Percentiles rank a stretch among this genome's conserved stretches.
phyloP scores from a whole-genome alignment of 2,888 invertebrate genomes.

The Melitaea athalia region DNA sequence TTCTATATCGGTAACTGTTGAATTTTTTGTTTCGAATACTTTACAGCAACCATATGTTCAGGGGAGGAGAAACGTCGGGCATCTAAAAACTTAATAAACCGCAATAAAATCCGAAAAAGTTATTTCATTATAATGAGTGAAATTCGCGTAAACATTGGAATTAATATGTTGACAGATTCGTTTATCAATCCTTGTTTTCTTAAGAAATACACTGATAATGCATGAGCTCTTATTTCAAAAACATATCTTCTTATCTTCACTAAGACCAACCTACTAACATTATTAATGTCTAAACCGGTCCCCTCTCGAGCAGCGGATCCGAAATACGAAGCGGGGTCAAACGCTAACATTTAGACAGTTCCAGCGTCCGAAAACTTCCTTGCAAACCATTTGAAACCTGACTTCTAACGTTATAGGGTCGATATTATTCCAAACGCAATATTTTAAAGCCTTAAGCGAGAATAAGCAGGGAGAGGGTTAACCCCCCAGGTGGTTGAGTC shows the following conservation, averaged over 20 bases:
- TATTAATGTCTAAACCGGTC: constrained; percentile 79
- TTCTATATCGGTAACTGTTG: too few relatives aligned
- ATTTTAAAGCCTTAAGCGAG: constrained; percentile 40
- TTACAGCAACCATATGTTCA: too few relatives aligned
- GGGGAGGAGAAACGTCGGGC: too few relatives aligned
- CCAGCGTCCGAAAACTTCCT: constrained; percentile 45
- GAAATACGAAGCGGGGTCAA: constrained; percentile 80
- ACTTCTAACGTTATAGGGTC: constrained; percentile 38
- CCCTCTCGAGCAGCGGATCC: constrained; percentile 59
- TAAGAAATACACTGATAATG: too few relatives aligned
- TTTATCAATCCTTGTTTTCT: too few relatives aligned
- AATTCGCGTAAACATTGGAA: too few relatives aligned
- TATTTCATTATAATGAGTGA: too few relatives aligned
- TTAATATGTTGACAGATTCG: too few relatives aligned
- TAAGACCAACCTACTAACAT: constrained; percentile 74
- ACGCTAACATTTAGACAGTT: constrained; percentile 64
- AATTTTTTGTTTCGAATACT: too few relatives aligned
- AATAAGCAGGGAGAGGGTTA: constrained; percentile 59
- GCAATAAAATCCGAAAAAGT: too few relatives aligned
- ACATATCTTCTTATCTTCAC: constrained; percentile 54
- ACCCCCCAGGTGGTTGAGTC: constrained; percentile 77
- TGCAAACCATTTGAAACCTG: constrained; percentile 30
- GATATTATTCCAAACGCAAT: constrained; percentile 32
- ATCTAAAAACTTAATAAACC: too few relatives aligned
- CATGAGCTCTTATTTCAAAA: not conserved